These are phyloP conservation scores for Ethmia dodecea DNA, from an alignment of 2,888 invertebrate genomes.

Conservation along the genomic window DNA sequence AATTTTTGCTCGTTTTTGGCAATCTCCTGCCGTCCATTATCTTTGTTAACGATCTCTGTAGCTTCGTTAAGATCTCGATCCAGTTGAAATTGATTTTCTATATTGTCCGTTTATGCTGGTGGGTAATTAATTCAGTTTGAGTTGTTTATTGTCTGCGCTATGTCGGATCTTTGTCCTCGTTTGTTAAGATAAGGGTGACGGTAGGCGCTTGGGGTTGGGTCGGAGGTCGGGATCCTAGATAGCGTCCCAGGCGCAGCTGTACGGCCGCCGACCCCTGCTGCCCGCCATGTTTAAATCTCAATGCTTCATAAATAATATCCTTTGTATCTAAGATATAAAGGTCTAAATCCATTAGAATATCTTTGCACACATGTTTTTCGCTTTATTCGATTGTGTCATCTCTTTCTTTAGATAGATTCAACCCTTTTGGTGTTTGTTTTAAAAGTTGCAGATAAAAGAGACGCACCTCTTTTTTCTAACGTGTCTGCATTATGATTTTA, in stretches of 20 bases:
- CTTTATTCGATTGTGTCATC: slow-evolving; percentile 22
- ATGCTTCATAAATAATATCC: slow-evolving; percentile 14
- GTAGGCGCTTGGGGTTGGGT: slow-evolving; percentile 48
- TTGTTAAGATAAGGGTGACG: slow-evolving; percentile 61
- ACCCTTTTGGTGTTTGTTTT: slow-evolving; percentile 25
- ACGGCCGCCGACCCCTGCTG: slow-evolving; percentile 51
- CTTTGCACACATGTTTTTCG: too few relatives aligned
- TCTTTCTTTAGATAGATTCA: slow-evolving; percentile 23
- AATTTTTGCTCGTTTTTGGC: slow-evolving; percentile 72
- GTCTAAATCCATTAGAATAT: slow-evolving; percentile 18
- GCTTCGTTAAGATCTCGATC: slow-evolving; percentile 68
- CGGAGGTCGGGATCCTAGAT: slow-evolving; percentile 62
- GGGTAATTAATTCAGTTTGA: slow-evolving; percentile 41
- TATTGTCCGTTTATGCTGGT: slow-evolving; percentile 37
- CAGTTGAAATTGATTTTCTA: slow-evolving; percentile 54
- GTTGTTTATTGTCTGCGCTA: slow-evolving; percentile 55
- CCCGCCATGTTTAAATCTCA: slow-evolving; percentile 20
- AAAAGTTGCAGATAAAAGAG: too few relatives aligned
- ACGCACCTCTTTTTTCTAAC: slow-evolving; percentile 14
- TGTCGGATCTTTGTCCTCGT: slow-evolving; percentile 65
- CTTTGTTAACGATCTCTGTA: slow-evolving; percentile 63
- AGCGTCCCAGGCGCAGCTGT: slow-evolving; percentile 49
- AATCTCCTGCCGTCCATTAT: slow-evolving; percentile 62
- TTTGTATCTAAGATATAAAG: slow-evolving; percentile 18
- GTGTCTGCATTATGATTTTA: slow-evolving; percentile 3